These are phyloP conservation scores for Sylvilagus bachmani DNA, from an alignment of 2,113 vertebrate species.

Conservation along the genomic window DNA sequence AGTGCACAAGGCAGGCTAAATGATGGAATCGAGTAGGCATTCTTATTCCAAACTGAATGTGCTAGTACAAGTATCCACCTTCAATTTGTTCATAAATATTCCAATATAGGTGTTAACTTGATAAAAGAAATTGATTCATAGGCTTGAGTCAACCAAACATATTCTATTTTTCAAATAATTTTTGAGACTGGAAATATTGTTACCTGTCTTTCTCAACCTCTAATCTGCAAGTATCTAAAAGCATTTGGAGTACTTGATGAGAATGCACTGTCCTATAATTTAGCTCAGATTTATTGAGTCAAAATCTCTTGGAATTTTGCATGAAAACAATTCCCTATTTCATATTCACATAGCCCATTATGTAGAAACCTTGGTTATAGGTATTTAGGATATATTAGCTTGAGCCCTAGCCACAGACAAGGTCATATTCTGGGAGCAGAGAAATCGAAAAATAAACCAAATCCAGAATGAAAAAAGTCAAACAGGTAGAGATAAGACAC, in stretches of 20 bases:
- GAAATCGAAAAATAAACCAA: neutral
- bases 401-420: neutral
- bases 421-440: neutral
- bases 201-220: neutral
- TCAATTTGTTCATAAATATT: neutral
- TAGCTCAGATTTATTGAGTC: neutral
- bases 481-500: neutral
- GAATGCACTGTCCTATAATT: neutral
- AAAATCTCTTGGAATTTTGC: neutral
- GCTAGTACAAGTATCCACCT: neutral
- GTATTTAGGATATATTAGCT: neutral
- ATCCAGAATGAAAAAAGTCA: neutral
- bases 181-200: neutral
- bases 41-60: neutral
- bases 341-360: neutral
- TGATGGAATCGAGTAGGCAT: neutral
- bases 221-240: neutral
- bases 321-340: neutral
- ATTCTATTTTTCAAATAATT: neutral
- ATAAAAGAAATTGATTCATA: neutral
- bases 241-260: neutral
- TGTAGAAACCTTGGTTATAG: neutral
- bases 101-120: neutral
- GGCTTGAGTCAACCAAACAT: neutral
- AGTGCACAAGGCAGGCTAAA: neutral